Evolutionary conservation across 2,113 vertebrate genomes (phyloP).

Genomic region (Pyxicephalus adspersus): DNA sequence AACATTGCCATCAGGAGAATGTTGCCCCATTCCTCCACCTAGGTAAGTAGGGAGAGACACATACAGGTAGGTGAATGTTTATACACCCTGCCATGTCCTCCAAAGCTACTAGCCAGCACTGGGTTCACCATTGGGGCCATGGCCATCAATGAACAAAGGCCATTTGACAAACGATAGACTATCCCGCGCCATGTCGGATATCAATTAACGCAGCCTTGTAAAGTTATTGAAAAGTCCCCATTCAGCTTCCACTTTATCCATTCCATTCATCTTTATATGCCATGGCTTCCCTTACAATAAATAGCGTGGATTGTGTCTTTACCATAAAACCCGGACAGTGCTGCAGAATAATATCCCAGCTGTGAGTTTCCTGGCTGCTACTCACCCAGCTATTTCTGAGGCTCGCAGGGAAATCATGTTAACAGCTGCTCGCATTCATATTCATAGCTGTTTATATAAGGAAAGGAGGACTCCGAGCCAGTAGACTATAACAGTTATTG

Average conservation of each 20-base stretch:
- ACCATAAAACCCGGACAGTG: slow-evolving; percentile 54
- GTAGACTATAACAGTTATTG: slow-evolving; percentile 41
- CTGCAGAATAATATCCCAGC: slow-evolving; percentile 51
- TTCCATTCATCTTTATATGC: slow-evolving; percentile 3
- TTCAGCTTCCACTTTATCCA: slow-evolving; percentile 5
- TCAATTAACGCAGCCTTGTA: too few relatives aligned
- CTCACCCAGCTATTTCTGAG: slow-evolving; percentile 56
- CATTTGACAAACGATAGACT: too few relatives aligned
- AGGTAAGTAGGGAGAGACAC: too few relatives aligned
- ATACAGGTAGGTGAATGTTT: too few relatives aligned
- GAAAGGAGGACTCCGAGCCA: slow-evolving; percentile 49
- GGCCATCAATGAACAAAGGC: too few relatives aligned
- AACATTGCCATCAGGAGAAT: too few relatives aligned
- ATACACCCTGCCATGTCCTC: too few relatives aligned
- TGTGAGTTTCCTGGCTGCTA: slow-evolving; percentile 54
- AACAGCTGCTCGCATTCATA: slow-evolving; percentile 54
- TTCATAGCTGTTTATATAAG: slow-evolving; percentile 41
- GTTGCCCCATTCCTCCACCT: too few relatives aligned
- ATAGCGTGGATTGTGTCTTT: background rate
- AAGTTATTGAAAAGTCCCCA: too few relatives aligned
- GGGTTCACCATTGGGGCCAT: too few relatives aligned
- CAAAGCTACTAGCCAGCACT: too few relatives aligned
- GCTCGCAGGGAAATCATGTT: slow-evolving; percentile 50
- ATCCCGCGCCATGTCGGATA: too few relatives aligned
- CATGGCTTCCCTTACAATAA: background rate